phyloP scores from a whole-genome alignment of 2,888 invertebrate species.

The Cataglyphis albicans region DNA sequence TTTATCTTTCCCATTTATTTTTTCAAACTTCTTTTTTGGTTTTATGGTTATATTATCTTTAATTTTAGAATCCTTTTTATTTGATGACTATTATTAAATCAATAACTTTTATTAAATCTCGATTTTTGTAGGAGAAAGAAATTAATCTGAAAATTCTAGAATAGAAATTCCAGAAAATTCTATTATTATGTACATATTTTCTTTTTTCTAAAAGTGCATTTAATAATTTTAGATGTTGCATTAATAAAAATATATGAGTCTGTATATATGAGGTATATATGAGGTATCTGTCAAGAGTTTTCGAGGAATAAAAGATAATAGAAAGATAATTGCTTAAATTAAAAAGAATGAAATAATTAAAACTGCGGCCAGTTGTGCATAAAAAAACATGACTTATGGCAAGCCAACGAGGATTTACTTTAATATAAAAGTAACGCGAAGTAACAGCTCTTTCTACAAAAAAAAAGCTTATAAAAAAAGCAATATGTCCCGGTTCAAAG shows the following conservation, averaged over 20 bases:
- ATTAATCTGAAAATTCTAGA: neutral
- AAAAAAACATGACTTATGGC: slow-evolving; percentile 45
- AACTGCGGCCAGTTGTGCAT: slow-evolving; percentile 12
- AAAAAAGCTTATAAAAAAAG: slow-evolving; percentile 70
- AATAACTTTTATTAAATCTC: neutral
- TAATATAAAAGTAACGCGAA: slow-evolving; percentile 57
- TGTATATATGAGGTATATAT: neutral
- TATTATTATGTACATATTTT: neutral
- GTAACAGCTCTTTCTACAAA: slow-evolving; percentile 73
- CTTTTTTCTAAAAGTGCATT: neutral
- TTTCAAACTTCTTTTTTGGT: neutral
- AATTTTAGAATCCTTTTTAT: neutral
- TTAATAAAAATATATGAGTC: neutral
- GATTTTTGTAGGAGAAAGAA: neutral
- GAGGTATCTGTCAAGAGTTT: neutral
- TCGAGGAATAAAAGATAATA: neutral
- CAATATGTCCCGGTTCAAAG: slow-evolving; percentile 76
- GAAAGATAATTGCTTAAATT: slow-evolving; percentile 5
- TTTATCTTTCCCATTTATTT: neutral
- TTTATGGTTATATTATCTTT: neutral
- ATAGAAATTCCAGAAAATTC: neutral
- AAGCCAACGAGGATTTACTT: slow-evolving; percentile 52
- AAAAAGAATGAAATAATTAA: slow-evolving; percentile 45
- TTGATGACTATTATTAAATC: neutral
- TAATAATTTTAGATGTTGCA: neutral